These are phyloP conservation scores for Netelia inedita DNA, from an alignment of 2,888 invertebrate genomes.

Conservation along the genomic window DNA sequence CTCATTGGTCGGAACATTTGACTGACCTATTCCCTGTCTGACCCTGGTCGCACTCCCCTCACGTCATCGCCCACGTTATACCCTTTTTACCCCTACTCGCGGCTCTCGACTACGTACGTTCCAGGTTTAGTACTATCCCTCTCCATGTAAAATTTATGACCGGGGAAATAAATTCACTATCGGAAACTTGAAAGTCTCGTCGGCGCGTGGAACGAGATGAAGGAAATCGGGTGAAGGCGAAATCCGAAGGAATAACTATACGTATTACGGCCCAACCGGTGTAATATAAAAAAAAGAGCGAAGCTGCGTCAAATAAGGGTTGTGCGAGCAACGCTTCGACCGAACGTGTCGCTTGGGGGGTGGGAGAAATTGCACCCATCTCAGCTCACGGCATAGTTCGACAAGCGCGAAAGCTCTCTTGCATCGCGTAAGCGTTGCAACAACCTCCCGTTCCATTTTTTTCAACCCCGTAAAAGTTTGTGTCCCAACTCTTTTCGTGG, in stretches of 20 bases:
- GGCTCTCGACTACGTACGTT: conserved; percentile 3
- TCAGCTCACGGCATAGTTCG: conserved; percentile 31
- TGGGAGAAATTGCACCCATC: background rate
- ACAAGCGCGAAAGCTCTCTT: conserved; percentile 28
- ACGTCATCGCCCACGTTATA: background rate
- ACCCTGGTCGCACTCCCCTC: background rate
- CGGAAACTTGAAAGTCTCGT: conserved; percentile 70
- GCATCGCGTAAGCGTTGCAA: background rate
- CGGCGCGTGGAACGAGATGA: conserved; percentile 50
- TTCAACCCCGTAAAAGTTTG: background rate
- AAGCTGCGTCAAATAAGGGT: conserved; percentile 58
- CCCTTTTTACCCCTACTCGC: background rate
- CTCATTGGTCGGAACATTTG: background rate
- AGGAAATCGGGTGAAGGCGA: conserved; percentile 24
- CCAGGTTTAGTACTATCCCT: conserved; percentile 41
- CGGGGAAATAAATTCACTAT: conserved; percentile 71
- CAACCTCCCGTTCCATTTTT: background rate
- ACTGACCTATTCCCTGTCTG: conserved; percentile 10
- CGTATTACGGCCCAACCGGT: background rate
- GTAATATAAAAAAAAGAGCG: conserved; percentile 49
- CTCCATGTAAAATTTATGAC: conserved; percentile 69
- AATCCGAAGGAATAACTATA: background rate
- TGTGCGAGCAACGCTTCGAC: conserved; percentile 25
- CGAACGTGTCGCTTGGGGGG: background rate
- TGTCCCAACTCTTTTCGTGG: background rate